These are phyloP conservation scores for Monopis laevigella DNA, from an alignment of 2,888 invertebrate genomes.

Conservation along the genomic window DNA sequence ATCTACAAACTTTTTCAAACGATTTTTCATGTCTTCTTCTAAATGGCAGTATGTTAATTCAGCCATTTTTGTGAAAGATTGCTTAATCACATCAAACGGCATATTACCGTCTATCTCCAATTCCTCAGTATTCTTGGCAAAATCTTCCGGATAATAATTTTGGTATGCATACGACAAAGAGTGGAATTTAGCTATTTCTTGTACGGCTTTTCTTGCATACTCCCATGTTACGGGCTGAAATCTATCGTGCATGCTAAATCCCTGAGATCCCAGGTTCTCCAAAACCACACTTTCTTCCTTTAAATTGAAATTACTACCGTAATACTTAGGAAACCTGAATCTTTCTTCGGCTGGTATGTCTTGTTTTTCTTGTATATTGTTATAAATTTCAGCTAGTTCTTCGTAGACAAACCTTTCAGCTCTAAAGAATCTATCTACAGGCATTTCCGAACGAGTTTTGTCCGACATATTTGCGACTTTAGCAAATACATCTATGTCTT, in stretches of 20 bases:
- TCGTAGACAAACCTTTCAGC: slow-evolving; percentile 12
- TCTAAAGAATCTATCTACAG: slow-evolving; percentile 16
- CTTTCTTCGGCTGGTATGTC: slow-evolving; percentile 13
- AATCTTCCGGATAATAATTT: slow-evolving; percentile 24
- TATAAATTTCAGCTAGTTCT: slow-evolving; percentile 1
- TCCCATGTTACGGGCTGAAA: slow-evolving; percentile 27
- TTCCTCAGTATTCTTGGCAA: not conserved
- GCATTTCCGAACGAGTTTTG: slow-evolving; percentile 24
- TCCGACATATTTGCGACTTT: slow-evolving; percentile 35
- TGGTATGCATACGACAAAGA: slow-evolving; percentile 31
- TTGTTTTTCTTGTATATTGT: slow-evolving; percentile 16
- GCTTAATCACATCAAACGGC: not conserved
- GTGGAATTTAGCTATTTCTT: slow-evolving; percentile 31
- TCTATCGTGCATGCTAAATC: slow-evolving; percentile 27
- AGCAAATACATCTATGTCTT: slow-evolving; percentile 29
- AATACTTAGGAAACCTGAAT: slow-evolving; percentile 20
- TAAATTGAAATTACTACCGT: slow-evolving; percentile 18
- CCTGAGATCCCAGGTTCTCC: slow-evolving; percentile 25
- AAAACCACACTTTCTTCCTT: slow-evolving; percentile 24
- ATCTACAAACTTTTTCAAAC: not conserved
- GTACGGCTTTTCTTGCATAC: slow-evolving; percentile 24
- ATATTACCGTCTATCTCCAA: no score
- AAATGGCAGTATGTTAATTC: not conserved
- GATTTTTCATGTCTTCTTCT: not conserved
- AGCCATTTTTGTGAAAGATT: not conserved